Conservation (phyloP, 92 coral and sea anemone genomes). For the Actinernus sp. region DNA sequence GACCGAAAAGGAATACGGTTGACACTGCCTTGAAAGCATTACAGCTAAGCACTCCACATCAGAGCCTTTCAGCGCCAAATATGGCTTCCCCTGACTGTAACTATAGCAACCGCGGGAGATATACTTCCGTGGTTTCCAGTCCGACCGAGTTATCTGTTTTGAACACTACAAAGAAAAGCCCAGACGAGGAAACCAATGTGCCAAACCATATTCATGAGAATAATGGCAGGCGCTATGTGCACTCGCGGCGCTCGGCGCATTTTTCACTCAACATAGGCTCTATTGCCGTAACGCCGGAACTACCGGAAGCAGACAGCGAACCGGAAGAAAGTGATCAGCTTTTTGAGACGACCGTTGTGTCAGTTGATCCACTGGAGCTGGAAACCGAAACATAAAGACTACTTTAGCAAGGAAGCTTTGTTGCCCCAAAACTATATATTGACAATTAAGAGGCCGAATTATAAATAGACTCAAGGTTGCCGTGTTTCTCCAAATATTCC, state of each 20-base stretch:
- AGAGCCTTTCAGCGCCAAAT: slow-evolving; percentile 47
- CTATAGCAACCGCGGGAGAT: slow-evolving; percentile 52
- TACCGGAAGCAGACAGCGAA: slow-evolving; percentile 81
- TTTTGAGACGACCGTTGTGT: neutral
- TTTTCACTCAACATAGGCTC: slow-evolving; percentile 64
- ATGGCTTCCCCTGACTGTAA: slow-evolving; percentile 72
- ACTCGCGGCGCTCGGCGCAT: slow-evolving; percentile 76
- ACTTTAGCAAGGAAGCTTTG: too few relatives aligned
- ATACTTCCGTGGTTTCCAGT: slow-evolving; percentile 76
- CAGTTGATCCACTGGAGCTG: neutral
- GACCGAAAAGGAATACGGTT: slow-evolving; percentile 82
- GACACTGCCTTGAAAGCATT: slow-evolving; percentile 88
- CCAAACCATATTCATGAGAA: slow-evolving; percentile 60
- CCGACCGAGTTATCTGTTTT: slow-evolving; percentile 60
- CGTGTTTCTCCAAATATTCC: too few relatives aligned
- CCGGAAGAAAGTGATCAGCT: slow-evolving; percentile 34
- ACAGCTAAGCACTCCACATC: slow-evolving; percentile 87
- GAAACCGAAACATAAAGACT: neutral
- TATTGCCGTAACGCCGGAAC: slow-evolving; percentile 85
- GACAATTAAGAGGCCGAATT: too few relatives aligned
- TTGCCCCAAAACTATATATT: too few relatives aligned
- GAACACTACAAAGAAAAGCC: slow-evolving; percentile 37
- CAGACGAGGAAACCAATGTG: slow-evolving; percentile 51
- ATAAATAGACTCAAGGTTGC: too few relatives aligned
- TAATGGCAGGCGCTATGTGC: slow-evolving; percentile 51